Percentiles rank a stretch among this genome's conserved stretches.
phyloP scores from a whole-genome alignment of 2,113 vertebrate genomes.

The Uria aalge region DNA sequence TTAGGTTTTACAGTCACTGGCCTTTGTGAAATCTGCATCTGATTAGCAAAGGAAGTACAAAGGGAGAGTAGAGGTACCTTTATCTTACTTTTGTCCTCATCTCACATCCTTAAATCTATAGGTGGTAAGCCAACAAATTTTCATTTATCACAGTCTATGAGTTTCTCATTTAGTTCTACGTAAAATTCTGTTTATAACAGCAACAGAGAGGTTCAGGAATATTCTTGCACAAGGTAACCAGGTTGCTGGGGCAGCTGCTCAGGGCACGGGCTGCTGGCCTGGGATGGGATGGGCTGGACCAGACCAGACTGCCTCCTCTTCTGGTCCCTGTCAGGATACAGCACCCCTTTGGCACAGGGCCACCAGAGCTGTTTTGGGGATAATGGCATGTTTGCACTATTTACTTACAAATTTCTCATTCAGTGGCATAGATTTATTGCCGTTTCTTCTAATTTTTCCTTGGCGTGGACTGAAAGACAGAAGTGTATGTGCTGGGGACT shows the following conservation, averaged over 20 bases:
- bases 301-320: background rate
- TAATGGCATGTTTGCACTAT: background rate
- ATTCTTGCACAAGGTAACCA: no score
- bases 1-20: background rate
- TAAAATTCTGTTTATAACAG: background rate
- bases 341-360: background rate
- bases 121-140: background rate
- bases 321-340: no score
- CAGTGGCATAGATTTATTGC: background rate
- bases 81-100: background rate
- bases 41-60: background rate
- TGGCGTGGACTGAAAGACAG: background rate
- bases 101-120: background rate
- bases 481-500: background rate
- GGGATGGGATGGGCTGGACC: background rate
- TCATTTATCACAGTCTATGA: background rate
- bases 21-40: background rate
- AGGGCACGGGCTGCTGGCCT: background rate
- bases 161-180: background rate
- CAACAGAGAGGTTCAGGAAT: background rate
- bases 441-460: background rate
- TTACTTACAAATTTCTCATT: background rate
- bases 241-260: background rate
- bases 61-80: background rate
- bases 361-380: background rate